Percentiles rank a stretch among this genome's conserved stretches.
Evolutionary conservation across 2,797 vertebrate species (phyloP).

Genomic region (Neosilurus hyrtlii): DNA sequence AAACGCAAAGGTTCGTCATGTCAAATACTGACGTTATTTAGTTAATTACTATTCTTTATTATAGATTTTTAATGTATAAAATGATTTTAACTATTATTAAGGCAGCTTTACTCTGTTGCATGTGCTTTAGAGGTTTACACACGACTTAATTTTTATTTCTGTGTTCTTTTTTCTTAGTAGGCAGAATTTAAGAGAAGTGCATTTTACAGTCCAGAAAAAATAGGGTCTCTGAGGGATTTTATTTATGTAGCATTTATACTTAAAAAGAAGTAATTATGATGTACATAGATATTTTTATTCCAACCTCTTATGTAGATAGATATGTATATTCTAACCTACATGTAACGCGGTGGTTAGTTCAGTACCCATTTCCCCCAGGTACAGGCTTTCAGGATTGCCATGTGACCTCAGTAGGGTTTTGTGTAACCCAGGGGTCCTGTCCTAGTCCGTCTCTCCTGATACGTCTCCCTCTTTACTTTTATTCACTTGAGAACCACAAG

Average conservation of each 20-base stretch:
- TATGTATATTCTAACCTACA: no score
- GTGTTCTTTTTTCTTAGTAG: neutral
- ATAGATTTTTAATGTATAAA: no score
- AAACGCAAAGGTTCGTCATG: no score
- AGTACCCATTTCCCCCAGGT: neutral
- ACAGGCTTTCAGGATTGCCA: neutral
- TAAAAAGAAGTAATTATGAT: neutral
- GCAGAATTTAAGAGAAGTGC: neutral
- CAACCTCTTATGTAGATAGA: neutral
- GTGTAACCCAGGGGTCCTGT: neutral
- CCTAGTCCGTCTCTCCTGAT: no score
- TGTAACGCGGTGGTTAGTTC: neutral
- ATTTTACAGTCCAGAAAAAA: neutral
- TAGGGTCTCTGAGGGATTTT: neutral
- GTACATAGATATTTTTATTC: neutral
- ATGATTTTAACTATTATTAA: no score
- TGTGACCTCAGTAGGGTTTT: neutral
- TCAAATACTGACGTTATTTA: no score
- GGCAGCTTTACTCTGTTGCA: no score
- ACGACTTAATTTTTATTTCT: neutral
- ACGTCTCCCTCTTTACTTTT: neutral
- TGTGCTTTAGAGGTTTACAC: neutral
- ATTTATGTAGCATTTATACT: neutral
- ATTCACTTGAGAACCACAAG: conserved; percentile 32
- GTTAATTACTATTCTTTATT: no score